Evolutionary conservation across 2,888 invertebrate genomes (phyloP), one percentile per base, ranked within the genome.

Genomic region (Tinea trinotella): DNA sequence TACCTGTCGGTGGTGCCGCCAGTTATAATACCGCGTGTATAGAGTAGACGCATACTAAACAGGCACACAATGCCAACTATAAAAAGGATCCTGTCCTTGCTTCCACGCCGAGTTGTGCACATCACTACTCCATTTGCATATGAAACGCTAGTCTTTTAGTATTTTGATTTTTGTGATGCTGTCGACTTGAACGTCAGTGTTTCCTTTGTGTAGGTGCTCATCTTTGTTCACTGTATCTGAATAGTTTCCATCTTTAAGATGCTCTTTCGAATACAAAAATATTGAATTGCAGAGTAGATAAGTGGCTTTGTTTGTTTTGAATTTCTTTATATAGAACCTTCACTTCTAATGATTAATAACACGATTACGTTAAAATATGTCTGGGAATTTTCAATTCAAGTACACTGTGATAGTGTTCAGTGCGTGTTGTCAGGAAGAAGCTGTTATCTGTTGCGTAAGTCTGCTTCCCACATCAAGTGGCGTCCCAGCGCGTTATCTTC

Each of bases 131-230:
- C 61, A 79, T 83, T 82, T 76, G 70, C 79, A 80, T 81, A 73
- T 73, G 76, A 78, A 79, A 74, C 69, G 70, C 70, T 65, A 71
- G 66, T 60, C 67, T 71, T 71, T 65, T 71, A 71, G 71, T 74
- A 71, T 74, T 76, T 77, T 72, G 69, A 75, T 80, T 76, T 73
- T 78, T 70, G 65, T 68, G 61, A 63, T 67, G 66, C 68, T 62
- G 61, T 65, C 62, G 65, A 60, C 64, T 62, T 62, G 63, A 59
- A 61, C 60, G 61, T 62, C 64, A 64, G 63, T 59, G 57, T 56
- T 52, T 49, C 52, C 67, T 66, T 71, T 71, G 70, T 68, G 59
- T 63, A 71, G 67, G 64, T 63, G 63, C 64, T 64, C 58, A 55
- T 60, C 57, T 59, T 61, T 57, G 62, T 64, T 50, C 50, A 20